Base-by-base conservation (phyloP, 1,140 invertebrate species). In the Drosophila mayri region DNA sequence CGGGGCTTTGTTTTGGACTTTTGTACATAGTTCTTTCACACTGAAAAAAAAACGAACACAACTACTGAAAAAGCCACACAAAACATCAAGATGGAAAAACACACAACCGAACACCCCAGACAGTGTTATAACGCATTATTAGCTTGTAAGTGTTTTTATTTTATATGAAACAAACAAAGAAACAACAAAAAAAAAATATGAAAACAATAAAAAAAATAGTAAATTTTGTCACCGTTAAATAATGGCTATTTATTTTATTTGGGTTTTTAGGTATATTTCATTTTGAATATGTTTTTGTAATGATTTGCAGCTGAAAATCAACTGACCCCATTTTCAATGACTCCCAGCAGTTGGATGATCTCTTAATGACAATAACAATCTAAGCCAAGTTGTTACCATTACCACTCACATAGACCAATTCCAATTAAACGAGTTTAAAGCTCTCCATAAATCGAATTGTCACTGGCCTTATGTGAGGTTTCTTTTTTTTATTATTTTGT, bases 211-310 rank as follows among this genome's bases (percentile, higher is more conserved):
- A 92, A 92, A 92, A 92, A 92, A 92, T 92, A 92, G 91, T 88
- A 92, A 92, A 92, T 92, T 92, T 92, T 92, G 91, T 92, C 91
- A 92, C 91, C 91, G 91, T 92, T 92, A 92, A 91, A 87, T 54
- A 9, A 50, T 35, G 9, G 3, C n/a, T 11, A 43, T 52, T 30
- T 79, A 70, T 67, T 70, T 62, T 44, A 38, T 68, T 18, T 9
- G n/a, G 0, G 12, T 1, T 1, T 6, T 11, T 14, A 5, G 37
- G 1, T 14, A 20, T 25, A 10, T 11, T 12, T 52, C 5, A 28
- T 63, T 35, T 35, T 5, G 12, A 3, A 35, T 20, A 14, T 52
- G 8, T 20, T 35, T 52, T 20, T 20, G 6, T 32, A 9, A 35
- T 50, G 49, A 30, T 32, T 20, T 52, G 16, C 6, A 5, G 25